Percentiles rank a stretch among this genome's conserved stretches.
Evolutionary conservation across 2,888 invertebrate genomes (phyloP).

Genomic region (Erebia ligea): DNA sequence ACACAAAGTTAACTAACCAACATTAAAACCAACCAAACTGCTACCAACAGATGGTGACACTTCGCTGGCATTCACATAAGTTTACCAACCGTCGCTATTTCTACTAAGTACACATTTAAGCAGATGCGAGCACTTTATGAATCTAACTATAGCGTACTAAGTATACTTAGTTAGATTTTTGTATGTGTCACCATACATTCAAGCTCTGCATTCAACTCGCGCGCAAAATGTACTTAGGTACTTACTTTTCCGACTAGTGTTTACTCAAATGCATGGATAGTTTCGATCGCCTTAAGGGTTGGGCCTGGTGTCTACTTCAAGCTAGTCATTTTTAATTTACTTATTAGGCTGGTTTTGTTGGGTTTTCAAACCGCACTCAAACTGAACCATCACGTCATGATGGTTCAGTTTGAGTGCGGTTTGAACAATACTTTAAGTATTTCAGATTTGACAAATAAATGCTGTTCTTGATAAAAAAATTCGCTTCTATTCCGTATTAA

Average conservation of each 20-base stretch:
- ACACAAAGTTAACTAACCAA: slow-evolving; percentile 28
- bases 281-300: not conserved
- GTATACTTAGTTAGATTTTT: too few species aligned
- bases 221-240: too few species aligned
- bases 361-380: not conserved
- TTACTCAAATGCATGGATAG: slow-evolving; percentile 7
- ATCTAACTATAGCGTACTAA: too few species aligned
- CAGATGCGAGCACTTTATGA: not conserved
- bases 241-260: not conserved
- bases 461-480: not conserved
- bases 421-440: not conserved
- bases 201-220: too few species aligned
- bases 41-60: slow-evolving; percentile 29
- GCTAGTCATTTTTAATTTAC: not conserved
- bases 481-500: not conserved
- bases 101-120: not conserved
- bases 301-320: not conserved
- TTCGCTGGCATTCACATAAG: slow-evolving; percentile 6
- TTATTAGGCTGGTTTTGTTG: not conserved
- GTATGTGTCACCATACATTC: too few species aligned
- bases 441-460: slow-evolving; percentile 6
- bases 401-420: not conserved
- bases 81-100: slow-evolving; percentile 12
- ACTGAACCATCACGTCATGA: not conserved
- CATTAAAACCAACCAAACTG: slow-evolving; percentile 15